Percentiles rank a stretch among this genome's conserved stretches.
Conservation (phyloP, 2,113 vertebrate genomes). For the Sebastes fasciatus region DNA sequence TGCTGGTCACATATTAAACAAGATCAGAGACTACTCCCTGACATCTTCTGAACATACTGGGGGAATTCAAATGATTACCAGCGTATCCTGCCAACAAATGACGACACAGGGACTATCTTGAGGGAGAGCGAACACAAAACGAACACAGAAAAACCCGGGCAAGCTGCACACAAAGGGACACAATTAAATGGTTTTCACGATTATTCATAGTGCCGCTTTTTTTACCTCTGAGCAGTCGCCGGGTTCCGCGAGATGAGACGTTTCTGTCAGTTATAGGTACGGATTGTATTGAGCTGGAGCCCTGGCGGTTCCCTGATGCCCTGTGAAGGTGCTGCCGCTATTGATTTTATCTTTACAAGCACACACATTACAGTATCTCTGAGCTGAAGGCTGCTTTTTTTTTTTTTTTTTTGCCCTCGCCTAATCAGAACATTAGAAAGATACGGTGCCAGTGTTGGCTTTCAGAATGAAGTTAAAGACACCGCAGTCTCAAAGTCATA, state of each 20-base stretch:
- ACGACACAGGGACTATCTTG: constrained; percentile 77
- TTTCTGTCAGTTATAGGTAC: constrained; percentile 66
- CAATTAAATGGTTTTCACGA: constrained; percentile 75
- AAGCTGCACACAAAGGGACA: constrained; percentile 73
- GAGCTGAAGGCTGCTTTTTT: constrained; percentile 58
- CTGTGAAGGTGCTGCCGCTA: constrained; percentile 63
- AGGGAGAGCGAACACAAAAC: constrained; percentile 63
- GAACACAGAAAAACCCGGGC: constrained; percentile 54
- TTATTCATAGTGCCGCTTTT: constrained; percentile 72
- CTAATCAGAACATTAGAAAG: constrained; percentile 72
- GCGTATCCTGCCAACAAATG: constrained; percentile 80
- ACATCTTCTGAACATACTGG: constrained; percentile 80
- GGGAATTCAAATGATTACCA: constrained; percentile 84
- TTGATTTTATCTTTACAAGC: constrained; percentile 72
- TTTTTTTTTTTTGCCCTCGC: constrained; percentile 42
- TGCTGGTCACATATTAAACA: constrained; percentile 85
- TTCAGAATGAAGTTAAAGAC: constrained; percentile 50
- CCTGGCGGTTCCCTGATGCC: constrained; percentile 57
- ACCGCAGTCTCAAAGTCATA: constrained; percentile 40
- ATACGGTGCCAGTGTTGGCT: constrained; percentile 51
- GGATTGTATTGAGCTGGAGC: constrained; percentile 50
- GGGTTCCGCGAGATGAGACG: constrained; percentile 58
- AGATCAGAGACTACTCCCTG: constrained; percentile 83
- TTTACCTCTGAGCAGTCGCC: constrained; percentile 66
- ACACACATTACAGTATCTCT: constrained; percentile 65